Conservation (phyloP, 2,888 invertebrate genomes). For the Gasteruption jaculator region DNA sequence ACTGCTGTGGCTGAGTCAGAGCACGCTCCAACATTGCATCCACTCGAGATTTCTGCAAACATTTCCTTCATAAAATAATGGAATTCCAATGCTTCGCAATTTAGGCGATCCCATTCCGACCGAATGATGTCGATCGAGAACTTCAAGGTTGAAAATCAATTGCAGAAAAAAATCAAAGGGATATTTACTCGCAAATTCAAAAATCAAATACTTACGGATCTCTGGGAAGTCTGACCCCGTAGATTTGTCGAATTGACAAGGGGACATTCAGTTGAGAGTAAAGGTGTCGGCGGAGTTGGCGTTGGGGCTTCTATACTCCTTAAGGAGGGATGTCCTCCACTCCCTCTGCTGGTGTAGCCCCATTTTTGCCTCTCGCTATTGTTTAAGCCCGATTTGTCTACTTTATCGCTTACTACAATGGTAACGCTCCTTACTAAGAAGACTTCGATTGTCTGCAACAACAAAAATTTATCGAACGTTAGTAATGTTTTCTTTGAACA, state of each 20-base stretch:
- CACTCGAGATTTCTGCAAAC: constrained; percentile 61
- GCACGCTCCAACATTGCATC: constrained; percentile 80
- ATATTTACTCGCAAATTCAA: too few species aligned
- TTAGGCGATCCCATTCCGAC: too few species aligned
- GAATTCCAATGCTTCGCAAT: too few species aligned
- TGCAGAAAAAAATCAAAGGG: not conserved
- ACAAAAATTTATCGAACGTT: constrained; percentile 11
- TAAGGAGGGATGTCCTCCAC: constrained; percentile 49
- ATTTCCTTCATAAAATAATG: constrained; percentile 20
- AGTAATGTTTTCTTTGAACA: too few species aligned
- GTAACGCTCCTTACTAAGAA: constrained; percentile 61
- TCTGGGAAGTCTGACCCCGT: constrained; percentile 46
- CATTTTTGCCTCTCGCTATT: constrained; percentile 41
- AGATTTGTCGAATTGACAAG: constrained; percentile 46
- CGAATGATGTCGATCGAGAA: not conserved
- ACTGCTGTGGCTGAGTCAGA: constrained; percentile 52
- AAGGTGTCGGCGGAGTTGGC: constrained; percentile 41
- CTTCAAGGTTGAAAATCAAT: constrained; percentile 5
- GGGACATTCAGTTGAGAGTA: constrained; percentile 45
- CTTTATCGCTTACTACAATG: constrained; percentile 57
- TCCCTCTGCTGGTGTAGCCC: constrained; percentile 47
- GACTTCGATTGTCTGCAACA: constrained; percentile 59
- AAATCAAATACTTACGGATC: constrained; percentile 45
- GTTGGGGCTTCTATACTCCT: constrained; percentile 46
- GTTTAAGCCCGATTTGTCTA: constrained; percentile 34